phyloP scores from a whole-genome alignment of 2,888 invertebrate species.

The Cosmia pyralina region DNA sequence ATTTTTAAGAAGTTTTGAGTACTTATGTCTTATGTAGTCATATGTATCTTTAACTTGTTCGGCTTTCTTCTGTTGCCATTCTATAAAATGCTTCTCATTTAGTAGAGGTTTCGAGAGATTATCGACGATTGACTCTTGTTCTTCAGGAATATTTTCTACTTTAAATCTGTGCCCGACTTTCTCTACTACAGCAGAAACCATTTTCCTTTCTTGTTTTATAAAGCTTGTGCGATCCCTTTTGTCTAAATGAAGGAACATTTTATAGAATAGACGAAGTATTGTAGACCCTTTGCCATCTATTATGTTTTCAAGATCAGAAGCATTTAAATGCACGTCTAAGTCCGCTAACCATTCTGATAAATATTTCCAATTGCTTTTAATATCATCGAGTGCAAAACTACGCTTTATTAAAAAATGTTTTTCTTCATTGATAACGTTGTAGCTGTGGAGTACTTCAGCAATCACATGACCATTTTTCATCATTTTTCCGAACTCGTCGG shows the following conservation, averaged over 20 bases:
- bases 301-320: constrained; percentile 85
- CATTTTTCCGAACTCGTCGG: constrained; percentile 88
- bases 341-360: constrained; percentile 88
- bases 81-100: constrained; percentile 87
- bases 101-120: constrained; percentile 84
- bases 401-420: constrained; percentile 86
- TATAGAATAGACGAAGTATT: constrained; percentile 90
- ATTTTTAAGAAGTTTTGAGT: constrained; percentile 79
- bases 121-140: constrained; percentile 79
- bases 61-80: constrained; percentile 90
- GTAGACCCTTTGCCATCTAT: constrained; percentile 87
- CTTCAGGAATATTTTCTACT: constrained; percentile 77
- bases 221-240: constrained; percentile 90
- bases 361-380: constrained; percentile 88
- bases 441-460: constrained; percentile 89
- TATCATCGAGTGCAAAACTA: constrained; percentile 80
- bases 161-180: constrained; percentile 83
- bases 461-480: constrained; percentile 91
- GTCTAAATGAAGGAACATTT: constrained; percentile 91
- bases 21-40: constrained; percentile 82
- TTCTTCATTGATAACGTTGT: constrained; percentile 90
- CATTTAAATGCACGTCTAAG: constrained; percentile 84
- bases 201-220: constrained; percentile 85
- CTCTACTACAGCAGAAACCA: constrained; percentile 81
- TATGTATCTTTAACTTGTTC: constrained; percentile 84